phyloP scores from a whole-genome alignment of 2,113 vertebrate species.

The Sus scrofa region T2T-Sscrofa CM000818.6:5111501-5112000 shows the following conservation, averaged over 20 bases:
- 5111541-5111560: not conserved
- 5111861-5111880: slow-evolving; percentile 18
- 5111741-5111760: not conserved
- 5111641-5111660: slow-evolving; percentile 65
- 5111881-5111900: not conserved
- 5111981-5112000: not conserved
- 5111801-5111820: slow-evolving; percentile 45
- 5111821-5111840: slow-evolving; percentile 43
- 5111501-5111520: not conserved
- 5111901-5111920: not conserved
- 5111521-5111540: not conserved
- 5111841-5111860: slow-evolving; percentile 37
- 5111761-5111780: slow-evolving; percentile 12
- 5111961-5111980: not conserved
- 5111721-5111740: not conserved
- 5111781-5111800: not conserved
- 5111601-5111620: slow-evolving; percentile 62
- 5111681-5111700: slow-evolving; percentile 30
- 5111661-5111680: slow-evolving; percentile 23
- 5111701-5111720: slow-evolving; percentile 47
- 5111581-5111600: not conserved
- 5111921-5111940: not conserved
- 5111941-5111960: fast-evolving
- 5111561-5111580: not conserved
- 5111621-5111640: slow-evolving; percentile 64